Base-by-base conservation (phyloP, 2,113 vertebrate genomes). In the Machaerirhynchus nigripectus region DNA sequence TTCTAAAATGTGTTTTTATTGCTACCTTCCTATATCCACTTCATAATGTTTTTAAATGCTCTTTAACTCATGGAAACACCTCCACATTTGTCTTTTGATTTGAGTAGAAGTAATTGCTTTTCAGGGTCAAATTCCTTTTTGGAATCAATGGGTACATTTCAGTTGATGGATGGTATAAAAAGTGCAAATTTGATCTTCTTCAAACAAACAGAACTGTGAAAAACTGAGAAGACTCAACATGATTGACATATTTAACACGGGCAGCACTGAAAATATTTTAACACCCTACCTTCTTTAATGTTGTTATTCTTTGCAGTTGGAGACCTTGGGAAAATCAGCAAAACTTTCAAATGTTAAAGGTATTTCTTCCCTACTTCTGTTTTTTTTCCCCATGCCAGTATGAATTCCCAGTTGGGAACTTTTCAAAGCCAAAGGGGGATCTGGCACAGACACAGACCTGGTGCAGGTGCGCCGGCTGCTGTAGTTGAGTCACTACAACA, bases 41-140 rank as follows among this genome's bases (percentile, higher is more conserved):
- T 73, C 15, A 63, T 61, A 81, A 87, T 60, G 65, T 75, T 95
- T 96, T 61, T 70, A 93, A 95, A 96, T 70, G 68, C 57, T 94
- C 56, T 91, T 93, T 96, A 91, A 76, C 83, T 86, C 93, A 61
- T 40, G 60, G 93, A 97, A 94, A 87, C 93, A 92, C 87, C 92
- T 91, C 80, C 85, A 67, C 81, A 60, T 90, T 96, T 96, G 94
- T 92, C 93, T 97, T 97, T 91, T 91, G 59, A 96, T 95, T 96
- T 95, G 95, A 84, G 92, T 65, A 93, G 83, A 96, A 96, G 92
- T 97, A 96, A 97, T 91, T 96, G 94, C 81, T 91, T 97, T 92
- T 75, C 89, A 88, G 97, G 94, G 93, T 95, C 96, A 96, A 87
- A 97, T 84, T 85, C 79, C 92, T 89, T 95, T 94, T 55, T 89